phyloP scores from a whole-genome alignment of 2,888 invertebrate genomes.

The Pimpla rufipes region DNA sequence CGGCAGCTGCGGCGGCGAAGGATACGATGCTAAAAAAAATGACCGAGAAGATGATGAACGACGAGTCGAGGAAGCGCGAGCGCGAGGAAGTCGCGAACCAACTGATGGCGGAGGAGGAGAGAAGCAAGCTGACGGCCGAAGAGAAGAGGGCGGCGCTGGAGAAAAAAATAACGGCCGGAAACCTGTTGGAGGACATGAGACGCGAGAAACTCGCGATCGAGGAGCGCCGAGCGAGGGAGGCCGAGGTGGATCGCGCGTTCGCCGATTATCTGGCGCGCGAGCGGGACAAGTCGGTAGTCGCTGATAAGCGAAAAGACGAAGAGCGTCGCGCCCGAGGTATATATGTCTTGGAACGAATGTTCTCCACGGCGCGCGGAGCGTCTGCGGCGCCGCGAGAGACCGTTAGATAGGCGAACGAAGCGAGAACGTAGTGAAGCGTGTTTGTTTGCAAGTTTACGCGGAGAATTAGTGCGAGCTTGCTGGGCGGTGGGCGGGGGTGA shows the following conservation, averaged over 20 bases:
- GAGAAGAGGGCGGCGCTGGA: slow-evolving; percentile 28
- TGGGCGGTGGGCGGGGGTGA: slow-evolving; percentile 20
- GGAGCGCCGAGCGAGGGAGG: slow-evolving; percentile 69
- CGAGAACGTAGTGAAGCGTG: slow-evolving; percentile 59
- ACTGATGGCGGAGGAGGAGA: slow-evolving; percentile 67
- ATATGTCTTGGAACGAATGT: slow-evolving; percentile 24
- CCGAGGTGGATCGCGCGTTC: slow-evolving; percentile 71
- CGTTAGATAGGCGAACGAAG: slow-evolving; percentile 41
- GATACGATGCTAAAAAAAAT: slow-evolving; percentile 65
- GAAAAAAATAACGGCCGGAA: slow-evolving; percentile 65
- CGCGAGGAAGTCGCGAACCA: slow-evolving; percentile 69
- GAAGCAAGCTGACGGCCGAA: slow-evolving; percentile 27
- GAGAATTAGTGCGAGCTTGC: slow-evolving; percentile 58
- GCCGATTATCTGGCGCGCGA: slow-evolving; percentile 69
- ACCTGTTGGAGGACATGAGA: slow-evolving; percentile 69
- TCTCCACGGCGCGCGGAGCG: slow-evolving; percentile 27
- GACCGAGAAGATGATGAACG: slow-evolving; percentile 66
- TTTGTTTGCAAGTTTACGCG: slow-evolving; percentile 60
- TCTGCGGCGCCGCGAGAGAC: slow-evolving; percentile 9
- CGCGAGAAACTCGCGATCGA: slow-evolving; percentile 56
- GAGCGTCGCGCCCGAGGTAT: slow-evolving; percentile 64
- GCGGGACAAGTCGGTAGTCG: slow-evolving; percentile 52
- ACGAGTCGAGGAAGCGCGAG: slow-evolving; percentile 66
- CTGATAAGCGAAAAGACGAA: slow-evolving; percentile 49
- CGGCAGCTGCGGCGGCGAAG: slow-evolving; percentile 36